Percentiles rank a stretch among this genome's conserved stretches.
Conservation (phyloP, 2,888 invertebrate genomes). For the Pterostichus madidus region DNA sequence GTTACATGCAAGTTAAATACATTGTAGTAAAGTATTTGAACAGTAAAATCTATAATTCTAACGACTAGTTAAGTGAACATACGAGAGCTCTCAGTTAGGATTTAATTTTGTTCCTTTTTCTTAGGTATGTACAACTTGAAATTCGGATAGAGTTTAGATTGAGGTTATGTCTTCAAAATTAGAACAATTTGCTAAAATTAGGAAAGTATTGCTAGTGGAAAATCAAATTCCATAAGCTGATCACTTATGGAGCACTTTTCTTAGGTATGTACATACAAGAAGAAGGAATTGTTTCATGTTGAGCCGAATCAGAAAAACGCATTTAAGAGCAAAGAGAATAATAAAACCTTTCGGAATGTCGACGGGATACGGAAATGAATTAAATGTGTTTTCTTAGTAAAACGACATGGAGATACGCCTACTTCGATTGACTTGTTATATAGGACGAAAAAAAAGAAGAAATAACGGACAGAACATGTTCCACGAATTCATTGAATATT, state of each 20-base stretch:
- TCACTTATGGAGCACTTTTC: too few species aligned
- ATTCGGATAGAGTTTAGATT: too few species aligned
- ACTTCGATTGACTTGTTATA: background rate
- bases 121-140: background rate
- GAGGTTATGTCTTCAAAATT: too few species aligned
- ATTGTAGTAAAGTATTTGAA: conserved; percentile 52
- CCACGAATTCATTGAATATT: background rate
- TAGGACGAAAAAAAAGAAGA: conserved; percentile 1
- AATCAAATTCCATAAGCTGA: too few species aligned
- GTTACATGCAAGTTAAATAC: conserved; percentile 47
- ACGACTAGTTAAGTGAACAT: conserved; percentile 27
- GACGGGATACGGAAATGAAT: conserved; percentile 24
- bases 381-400: conserved; percentile 34
- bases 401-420: conserved; percentile 16
- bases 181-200: too few species aligned
- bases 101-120: background rate
- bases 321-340: conserved; percentile 3
- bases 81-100: background rate
- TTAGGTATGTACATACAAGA: background rate
- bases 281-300: background rate
- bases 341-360: conserved; percentile 11
- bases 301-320: background rate
- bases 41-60: conserved; percentile 35
- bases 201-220: too few species aligned
- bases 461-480: conserved; percentile 7